Percentiles rank a stretch among this genome's conserved stretches.
Conservation (phyloP, 2,113 vertebrate genomes). For the Paramisgurnus dabryanus region DNA sequence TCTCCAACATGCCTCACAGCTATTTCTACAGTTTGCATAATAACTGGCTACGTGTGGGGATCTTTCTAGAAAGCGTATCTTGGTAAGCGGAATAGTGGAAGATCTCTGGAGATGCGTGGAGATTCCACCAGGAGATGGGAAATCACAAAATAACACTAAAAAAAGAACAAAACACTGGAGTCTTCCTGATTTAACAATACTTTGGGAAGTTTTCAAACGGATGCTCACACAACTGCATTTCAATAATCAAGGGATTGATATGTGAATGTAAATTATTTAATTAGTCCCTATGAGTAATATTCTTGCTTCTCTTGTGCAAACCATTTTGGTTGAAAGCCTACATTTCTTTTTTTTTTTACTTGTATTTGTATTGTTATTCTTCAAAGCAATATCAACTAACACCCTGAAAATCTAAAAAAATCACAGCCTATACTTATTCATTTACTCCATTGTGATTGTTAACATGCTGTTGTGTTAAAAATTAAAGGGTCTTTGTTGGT, state of each 20-base stretch:
- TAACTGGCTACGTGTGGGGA: constrained; percentile 63
- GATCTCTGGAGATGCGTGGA: constrained; percentile 72
- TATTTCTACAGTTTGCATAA: constrained; percentile 46
- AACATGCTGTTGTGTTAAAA: too few species aligned
- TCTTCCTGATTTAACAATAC: constrained; percentile 76
- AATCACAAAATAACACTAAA: constrained; percentile 71
- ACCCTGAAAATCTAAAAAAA: too few species aligned
- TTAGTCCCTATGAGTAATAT: constrained; percentile 66
- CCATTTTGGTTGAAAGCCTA: constrained; percentile 43
- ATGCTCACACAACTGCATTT: constrained; percentile 64
- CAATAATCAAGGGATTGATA: constrained; percentile 68
- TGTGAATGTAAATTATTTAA: constrained; percentile 50
- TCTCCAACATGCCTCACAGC: constrained; percentile 32
- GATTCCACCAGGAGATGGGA: constrained; percentile 65
- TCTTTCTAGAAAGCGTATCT: constrained; percentile 74
- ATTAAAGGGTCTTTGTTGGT: too few species aligned
- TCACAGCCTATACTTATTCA: too few species aligned
- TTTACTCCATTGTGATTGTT: too few species aligned
- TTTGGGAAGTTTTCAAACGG: constrained; percentile 72
- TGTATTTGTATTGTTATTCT: constrained; percentile 47
- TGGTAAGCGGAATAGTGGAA: constrained; percentile 75
- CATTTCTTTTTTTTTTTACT: constrained; percentile 42
- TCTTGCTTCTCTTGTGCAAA: constrained; percentile 59
- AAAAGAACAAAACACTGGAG: constrained; percentile 75
- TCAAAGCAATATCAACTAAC: not conserved